A percentile compares a stretch with the other conserved stretches of the same genome.
Conservation (phyloP, 1,140 invertebrate species). For the Lasioglossum albipes region DNA sequence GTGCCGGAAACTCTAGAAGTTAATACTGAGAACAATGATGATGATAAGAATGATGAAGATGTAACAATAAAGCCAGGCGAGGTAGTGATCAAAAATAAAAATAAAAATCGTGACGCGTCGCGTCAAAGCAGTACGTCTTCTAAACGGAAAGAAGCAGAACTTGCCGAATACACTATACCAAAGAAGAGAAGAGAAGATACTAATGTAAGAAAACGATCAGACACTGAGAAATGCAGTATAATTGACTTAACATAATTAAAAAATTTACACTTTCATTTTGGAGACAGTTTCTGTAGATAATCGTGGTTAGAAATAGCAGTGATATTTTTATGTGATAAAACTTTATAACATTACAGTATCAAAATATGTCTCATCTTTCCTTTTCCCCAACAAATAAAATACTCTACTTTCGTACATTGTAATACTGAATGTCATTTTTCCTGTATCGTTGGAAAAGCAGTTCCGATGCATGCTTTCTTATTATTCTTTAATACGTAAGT, state of each 20-base stretch:
- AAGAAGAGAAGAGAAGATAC: conserved; percentile 12
- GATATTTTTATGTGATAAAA: background rate
- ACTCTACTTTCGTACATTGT: conserved; percentile 26
- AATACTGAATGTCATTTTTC: background rate
- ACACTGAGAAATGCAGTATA: background rate
- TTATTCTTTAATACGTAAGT: conserved; percentile 35
- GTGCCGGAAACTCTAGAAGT: background rate
- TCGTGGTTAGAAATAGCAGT: background rate
- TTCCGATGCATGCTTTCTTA: conserved; percentile 32
- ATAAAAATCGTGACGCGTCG: background rate
- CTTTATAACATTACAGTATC: background rate
- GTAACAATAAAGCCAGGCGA: background rate
- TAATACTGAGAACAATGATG: background rate
- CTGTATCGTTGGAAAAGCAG: conserved; percentile 41
- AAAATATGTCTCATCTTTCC: background rate
- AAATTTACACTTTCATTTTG: background rate
- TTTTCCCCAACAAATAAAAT: conserved; percentile 19
- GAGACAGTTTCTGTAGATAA: background rate
- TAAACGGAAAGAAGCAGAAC: conserved; percentile 5
- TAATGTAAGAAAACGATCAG: background rate
- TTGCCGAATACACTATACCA: background rate
- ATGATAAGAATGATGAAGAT: background rate
- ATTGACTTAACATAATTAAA: conserved; percentile 28
- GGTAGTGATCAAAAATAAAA: background rate
- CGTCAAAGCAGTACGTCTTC: background rate